Evolutionary conservation across 2,888 invertebrate genomes (phyloP).

Genomic region (Himalopsyche japonica): DNA sequence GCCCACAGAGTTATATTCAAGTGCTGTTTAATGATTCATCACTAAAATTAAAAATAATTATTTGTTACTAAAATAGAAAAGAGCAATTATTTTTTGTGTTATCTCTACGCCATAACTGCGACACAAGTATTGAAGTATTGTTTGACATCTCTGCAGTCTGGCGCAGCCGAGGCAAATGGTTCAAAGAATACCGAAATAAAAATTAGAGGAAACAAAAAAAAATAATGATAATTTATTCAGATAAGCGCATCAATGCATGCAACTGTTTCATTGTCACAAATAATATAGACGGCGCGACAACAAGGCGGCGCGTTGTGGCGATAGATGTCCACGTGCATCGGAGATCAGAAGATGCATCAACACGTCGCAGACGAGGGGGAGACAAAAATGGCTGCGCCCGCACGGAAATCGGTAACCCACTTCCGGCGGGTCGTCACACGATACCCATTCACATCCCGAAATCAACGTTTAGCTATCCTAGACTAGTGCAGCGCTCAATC

Average conservation of each 20-base stretch:
- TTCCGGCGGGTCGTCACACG: neutral
- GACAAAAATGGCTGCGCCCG: neutral
- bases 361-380: neutral
- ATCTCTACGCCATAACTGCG: too few species aligned
- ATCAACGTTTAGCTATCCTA: neutral
- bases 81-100: too few species aligned
- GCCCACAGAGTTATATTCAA: too few species aligned
- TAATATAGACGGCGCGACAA: neutral
- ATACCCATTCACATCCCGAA: neutral
- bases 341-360: neutral
- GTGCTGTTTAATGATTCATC: too few species aligned
- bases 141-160: neutral
- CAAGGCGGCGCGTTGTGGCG: neutral
- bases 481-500: neutral
- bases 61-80: too few species aligned
- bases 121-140: too few species aligned
- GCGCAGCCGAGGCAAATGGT: neutral
- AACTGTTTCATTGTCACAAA: neutral
- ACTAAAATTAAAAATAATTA: too few species aligned
- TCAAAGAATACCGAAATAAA: neutral
- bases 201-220: neutral
- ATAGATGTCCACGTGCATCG: neutral
- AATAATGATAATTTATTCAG: neutral
- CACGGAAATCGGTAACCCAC: neutral
- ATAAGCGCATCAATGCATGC: neutral